Percentiles rank a stretch among this genome's conserved stretches.
These are phyloP conservation scores for Ephialtes manifestator DNA, from an alignment of 2,888 invertebrate species.

Conservation along the genomic window DNA sequence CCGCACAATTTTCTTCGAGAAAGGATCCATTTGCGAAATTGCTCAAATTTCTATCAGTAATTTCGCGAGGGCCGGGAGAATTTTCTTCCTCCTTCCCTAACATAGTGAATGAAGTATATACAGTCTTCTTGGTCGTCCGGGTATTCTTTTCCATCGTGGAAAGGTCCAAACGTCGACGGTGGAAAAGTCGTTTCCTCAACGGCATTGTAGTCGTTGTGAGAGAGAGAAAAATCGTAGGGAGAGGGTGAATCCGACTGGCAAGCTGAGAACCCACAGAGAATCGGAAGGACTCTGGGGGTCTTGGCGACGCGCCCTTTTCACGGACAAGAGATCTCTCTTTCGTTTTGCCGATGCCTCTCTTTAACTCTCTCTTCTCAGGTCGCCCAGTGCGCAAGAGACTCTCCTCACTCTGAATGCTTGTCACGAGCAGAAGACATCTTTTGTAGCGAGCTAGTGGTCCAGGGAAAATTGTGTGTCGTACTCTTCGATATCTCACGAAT, in stretches of 20 bases:
- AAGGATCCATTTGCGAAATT: constrained; percentile 81
- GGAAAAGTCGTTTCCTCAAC: constrained; percentile 78
- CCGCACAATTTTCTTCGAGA: constrained; percentile 78
- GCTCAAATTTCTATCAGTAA: constrained; percentile 84
- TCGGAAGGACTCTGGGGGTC: constrained; percentile 59
- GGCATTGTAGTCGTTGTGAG: constrained; percentile 66
- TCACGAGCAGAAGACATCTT: constrained; percentile 81
- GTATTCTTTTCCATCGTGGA: constrained; percentile 70
- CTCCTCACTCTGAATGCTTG: constrained; percentile 82
- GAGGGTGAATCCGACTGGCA: constrained; percentile 16
- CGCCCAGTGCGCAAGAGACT: constrained; percentile 66
- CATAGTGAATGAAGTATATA: neutral
- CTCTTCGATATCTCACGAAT: constrained; percentile 82
- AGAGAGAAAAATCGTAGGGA: constrained; percentile 30
- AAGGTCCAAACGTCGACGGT: constrained; percentile 76
- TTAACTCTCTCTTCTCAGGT: constrained; percentile 47
- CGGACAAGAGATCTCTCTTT: constrained; percentile 70
- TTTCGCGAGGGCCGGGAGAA: constrained; percentile 68
- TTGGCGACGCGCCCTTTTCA: constrained; percentile 67
- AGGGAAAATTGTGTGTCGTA: constrained; percentile 83
- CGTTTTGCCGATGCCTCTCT: constrained; percentile 6
- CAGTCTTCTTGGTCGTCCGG: constrained; percentile 14
- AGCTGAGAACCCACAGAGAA: constrained; percentile 54
- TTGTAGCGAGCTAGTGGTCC: constrained; percentile 83
- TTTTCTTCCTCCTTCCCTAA: constrained; percentile 36